Conservation (phyloP, 2,113 vertebrate species). For the Sialia sialis region DNA sequence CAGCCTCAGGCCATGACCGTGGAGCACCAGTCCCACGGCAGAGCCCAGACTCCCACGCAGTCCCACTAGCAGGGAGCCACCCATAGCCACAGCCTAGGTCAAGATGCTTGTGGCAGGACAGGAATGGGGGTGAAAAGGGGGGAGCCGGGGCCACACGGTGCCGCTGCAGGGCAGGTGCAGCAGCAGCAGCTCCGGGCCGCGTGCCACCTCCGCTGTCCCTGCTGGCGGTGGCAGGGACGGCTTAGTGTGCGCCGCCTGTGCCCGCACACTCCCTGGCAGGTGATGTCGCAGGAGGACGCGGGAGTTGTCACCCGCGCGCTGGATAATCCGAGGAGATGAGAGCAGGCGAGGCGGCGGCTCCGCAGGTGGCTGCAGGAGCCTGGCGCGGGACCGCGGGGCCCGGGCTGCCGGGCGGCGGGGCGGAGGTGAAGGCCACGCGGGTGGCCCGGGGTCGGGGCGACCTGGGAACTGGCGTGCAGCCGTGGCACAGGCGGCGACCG, state of each 20-base stretch:
- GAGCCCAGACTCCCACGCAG: neutral
- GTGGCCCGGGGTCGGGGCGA: neutral
- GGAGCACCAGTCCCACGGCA: neutral
- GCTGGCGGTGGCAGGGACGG: neutral
- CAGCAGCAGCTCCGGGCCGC: neutral
- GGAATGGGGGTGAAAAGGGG: neutral
- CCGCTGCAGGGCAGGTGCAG: neutral
- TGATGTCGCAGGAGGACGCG: neutral
- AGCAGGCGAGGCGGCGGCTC: neutral
- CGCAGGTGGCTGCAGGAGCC: neutral
- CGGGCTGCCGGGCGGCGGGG: neutral
- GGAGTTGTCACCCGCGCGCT: neutral
- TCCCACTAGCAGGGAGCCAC: neutral
- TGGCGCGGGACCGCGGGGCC: neutral
- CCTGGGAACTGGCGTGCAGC: neutral
- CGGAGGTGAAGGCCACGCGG: neutral
- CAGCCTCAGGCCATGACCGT: accelerated
- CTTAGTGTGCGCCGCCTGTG: neutral
- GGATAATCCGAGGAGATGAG: conserved; percentile 12
- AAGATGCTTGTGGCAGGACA: neutral
- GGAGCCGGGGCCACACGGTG: neutral
- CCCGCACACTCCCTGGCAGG: neutral
- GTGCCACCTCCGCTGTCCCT: neutral
- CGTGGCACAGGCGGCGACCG: neutral
- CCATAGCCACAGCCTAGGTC: neutral